Percentiles rank a stretch among this genome's conserved stretches.
Evolutionary conservation across 2,888 invertebrate species (phyloP).

Genomic region (Drosophila leonis): DNA sequence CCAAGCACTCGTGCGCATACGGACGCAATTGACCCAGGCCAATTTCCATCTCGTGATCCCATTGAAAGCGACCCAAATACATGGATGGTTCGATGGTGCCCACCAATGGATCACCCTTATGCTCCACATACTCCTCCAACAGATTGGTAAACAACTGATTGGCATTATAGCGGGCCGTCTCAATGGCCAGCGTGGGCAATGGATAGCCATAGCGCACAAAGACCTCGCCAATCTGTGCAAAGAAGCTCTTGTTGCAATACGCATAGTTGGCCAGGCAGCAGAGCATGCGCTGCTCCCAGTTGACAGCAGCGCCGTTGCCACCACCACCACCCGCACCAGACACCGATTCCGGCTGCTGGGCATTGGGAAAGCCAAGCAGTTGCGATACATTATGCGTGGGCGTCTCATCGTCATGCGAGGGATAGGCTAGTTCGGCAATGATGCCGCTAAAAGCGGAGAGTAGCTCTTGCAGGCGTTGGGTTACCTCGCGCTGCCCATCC

Average conservation of each 20-base stretch:
- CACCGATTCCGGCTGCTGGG: slow-evolving; percentile 77
- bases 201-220: slow-evolving; percentile 90
- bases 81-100: slow-evolving; percentile 98
- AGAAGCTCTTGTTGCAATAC: slow-evolving; percentile 91
- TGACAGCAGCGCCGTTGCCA: slow-evolving; percentile 84
- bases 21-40: slow-evolving; percentile 92
- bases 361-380: slow-evolving; percentile 88
- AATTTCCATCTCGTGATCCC: slow-evolving; percentile 91
- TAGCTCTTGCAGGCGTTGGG: slow-evolving; percentile 87
- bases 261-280: slow-evolving; percentile 95
- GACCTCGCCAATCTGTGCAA: slow-evolving; percentile 90
- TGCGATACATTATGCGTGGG: slow-evolving; percentile 87
- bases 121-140: slow-evolving; percentile 93
- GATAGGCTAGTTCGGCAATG: slow-evolving; percentile 90
- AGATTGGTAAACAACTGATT: slow-evolving; percentile 86
- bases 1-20: slow-evolving; percentile 95
- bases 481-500: slow-evolving; percentile 85
- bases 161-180: slow-evolving; percentile 89
- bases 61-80: slow-evolving; percentile 95
- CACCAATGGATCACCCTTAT: slow-evolving; percentile 96
- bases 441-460: slow-evolving; percentile 89
- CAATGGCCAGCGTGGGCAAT: slow-evolving; percentile 89
- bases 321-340: slow-evolving; percentile 68
- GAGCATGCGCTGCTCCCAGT: slow-evolving; percentile 93
- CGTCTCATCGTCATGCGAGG: slow-evolving; percentile 88